phyloP scores from a whole-genome alignment of 1,140 invertebrate species.

The Zaprionus africanus region DNA sequence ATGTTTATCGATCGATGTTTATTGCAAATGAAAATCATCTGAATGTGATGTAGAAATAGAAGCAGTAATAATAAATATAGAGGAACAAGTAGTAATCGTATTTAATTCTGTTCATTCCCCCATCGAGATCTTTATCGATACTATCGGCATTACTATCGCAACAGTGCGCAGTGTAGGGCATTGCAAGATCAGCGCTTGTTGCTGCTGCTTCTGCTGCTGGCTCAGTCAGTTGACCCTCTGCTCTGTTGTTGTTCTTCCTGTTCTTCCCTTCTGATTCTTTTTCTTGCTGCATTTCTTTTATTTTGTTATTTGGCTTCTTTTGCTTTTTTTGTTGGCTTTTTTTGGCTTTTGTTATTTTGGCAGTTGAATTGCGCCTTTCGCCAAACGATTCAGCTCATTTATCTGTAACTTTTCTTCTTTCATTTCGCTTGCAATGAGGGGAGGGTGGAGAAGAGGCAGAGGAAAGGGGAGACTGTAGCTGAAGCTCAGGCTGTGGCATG shows the following conservation, averaged over 20 bases:
- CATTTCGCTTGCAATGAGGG: constrained; percentile 51
- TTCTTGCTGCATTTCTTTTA: constrained; percentile 2
- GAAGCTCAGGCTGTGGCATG: constrained; percentile 8
- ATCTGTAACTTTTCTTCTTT: constrained; percentile 78
- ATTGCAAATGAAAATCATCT: too few species aligned
- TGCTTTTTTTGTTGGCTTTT: constrained; percentile 10
- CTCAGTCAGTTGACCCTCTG: not conserved
- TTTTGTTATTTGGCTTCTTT: constrained; percentile 8
- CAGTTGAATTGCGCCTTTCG: constrained; percentile 81
- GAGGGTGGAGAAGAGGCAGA: not conserved
- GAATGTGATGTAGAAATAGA: too few species aligned
- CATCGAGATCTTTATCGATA: not conserved
- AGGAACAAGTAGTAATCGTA: too few species aligned
- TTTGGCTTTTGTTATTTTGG: constrained; percentile 67
- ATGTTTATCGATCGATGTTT: too few species aligned
- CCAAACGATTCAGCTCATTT: constrained; percentile 80
- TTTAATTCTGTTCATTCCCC: too few species aligned
- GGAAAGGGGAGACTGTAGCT: not conserved
- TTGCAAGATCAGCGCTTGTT: not conserved
- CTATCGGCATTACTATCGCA: not conserved
- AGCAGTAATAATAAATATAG: too few species aligned
- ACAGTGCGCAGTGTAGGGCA: constrained; percentile 27
- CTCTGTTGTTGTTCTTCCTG: constrained; percentile 6
- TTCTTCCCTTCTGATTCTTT: constrained; percentile 8
- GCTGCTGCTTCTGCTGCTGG: not conserved